These are phyloP conservation scores for Daptonema setosum DNA, from an alignment of 2,888 invertebrate species.

Conservation along the genomic window DNA sequence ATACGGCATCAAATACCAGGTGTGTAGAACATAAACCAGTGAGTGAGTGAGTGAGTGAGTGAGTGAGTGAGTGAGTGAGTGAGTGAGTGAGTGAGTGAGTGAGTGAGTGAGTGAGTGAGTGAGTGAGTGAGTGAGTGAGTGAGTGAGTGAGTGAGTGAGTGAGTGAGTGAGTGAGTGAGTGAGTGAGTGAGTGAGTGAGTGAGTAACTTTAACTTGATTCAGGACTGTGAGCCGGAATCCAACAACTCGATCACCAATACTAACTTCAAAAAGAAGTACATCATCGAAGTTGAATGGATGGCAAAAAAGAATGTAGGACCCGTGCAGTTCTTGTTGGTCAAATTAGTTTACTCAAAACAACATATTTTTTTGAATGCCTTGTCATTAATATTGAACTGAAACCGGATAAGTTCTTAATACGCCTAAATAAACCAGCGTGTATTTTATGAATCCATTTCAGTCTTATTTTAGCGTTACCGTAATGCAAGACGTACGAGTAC, in stretches of 20 bases:
- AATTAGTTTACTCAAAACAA: neutral
- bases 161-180: too few species aligned
- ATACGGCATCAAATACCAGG: neutral
- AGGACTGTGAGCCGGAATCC: neutral
- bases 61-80: too few species aligned
- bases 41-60: too few species aligned
- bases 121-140: too few species aligned
- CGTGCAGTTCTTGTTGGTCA: constrained; percentile 6
- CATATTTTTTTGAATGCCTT: neutral
- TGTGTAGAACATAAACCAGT: too few species aligned
- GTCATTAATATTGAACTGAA: neutral
- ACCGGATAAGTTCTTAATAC: neutral
- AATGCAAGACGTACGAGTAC: neutral
- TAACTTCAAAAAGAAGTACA: neutral
- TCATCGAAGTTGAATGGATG: constrained; percentile 2
- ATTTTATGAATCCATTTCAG: neutral
- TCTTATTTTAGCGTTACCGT: constrained; percentile 3
- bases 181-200: too few species aligned
- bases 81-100: too few species aligned
- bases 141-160: too few species aligned
- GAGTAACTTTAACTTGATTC: neutral
- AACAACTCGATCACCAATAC: constrained; percentile 5
- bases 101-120: too few species aligned
- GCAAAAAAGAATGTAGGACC: constrained; percentile 1
- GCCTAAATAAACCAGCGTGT: too few species aligned